Evolutionary conservation across 2,113 vertebrate species (phyloP).

Genomic region (Scopus umbretta): DNA sequence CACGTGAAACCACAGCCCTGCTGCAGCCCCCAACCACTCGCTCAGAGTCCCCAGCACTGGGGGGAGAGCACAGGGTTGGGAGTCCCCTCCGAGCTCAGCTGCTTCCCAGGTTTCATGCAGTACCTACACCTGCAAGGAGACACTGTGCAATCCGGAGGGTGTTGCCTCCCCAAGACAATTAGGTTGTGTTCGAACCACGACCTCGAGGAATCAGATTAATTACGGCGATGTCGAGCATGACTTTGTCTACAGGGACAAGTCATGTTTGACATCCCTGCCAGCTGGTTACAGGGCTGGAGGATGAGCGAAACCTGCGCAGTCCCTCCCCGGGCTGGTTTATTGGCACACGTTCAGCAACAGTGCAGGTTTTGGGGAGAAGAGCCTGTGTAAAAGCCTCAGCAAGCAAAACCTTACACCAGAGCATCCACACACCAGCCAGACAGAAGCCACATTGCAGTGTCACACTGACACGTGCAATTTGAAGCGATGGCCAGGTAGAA

Average conservation of each 20-base stretch:
- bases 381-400: background rate
- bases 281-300: conserved; percentile 6
- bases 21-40: background rate
- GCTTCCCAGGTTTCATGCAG: background rate
- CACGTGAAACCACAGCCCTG: accelerated
- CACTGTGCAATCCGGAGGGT: background rate
- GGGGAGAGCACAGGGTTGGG: accelerated
- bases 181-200: background rate
- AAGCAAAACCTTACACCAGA: background rate
- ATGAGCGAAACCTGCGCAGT: background rate
- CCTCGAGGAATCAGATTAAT: conserved; percentile 12
- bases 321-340: background rate
- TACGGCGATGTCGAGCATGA: background rate
- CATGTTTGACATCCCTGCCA: background rate
- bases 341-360: accelerated
- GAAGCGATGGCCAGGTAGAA: background rate
- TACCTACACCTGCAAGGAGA: background rate
- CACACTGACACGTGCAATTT: background rate
- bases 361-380: background rate
- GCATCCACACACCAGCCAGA: background rate
- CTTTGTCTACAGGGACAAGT: conserved; percentile 17
- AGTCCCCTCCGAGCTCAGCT: background rate
- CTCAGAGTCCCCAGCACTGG: background rate
- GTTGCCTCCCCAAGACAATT: conserved; percentile 14
- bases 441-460: background rate